phyloP scores from a whole-genome alignment of 2,888 invertebrate genomes.

The Perizoma flavofasciatum region DNA sequence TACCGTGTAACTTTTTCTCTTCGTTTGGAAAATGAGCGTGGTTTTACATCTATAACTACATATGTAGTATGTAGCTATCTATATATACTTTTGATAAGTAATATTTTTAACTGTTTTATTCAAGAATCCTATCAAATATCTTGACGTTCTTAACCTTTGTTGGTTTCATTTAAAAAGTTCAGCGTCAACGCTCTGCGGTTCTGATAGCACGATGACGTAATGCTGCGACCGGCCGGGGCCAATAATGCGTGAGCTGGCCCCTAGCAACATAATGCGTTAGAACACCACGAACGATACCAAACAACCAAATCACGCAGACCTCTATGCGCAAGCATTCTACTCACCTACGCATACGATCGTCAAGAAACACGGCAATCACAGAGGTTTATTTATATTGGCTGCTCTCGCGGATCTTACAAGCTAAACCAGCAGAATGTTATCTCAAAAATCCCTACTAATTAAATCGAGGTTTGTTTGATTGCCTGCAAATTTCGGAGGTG shows the following conservation, averaged over 20 bases:
- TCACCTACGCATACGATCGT: conserved; percentile 16
- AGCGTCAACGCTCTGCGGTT: conserved; percentile 43
- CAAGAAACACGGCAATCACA: conserved; percentile 15
- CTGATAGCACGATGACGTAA: conserved; percentile 71
- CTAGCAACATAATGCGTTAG: conserved; percentile 72
- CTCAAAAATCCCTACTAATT: conserved; percentile 28
- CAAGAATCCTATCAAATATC: too few species aligned
- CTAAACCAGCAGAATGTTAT: conserved; percentile 23
- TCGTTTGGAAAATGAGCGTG: neutral
- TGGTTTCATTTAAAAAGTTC: conserved; percentile 5
- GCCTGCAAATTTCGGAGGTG: conserved; percentile 35
- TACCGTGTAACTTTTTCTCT: conserved; percentile 20
- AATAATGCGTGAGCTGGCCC: conserved; percentile 57
- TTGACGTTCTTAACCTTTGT: neutral
- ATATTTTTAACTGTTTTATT: too few species aligned
- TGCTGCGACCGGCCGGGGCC: conserved; percentile 56
- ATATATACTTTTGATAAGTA: too few species aligned
- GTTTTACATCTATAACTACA: too few species aligned
- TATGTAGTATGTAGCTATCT: too few species aligned
- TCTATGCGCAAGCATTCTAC: conserved; percentile 19
- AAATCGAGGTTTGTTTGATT: conserved; percentile 32
- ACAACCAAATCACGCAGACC: conserved; percentile 26
- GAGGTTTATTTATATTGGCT: conserved; percentile 25
- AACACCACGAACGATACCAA: conserved; percentile 25
- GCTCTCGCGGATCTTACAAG: conserved; percentile 9